Conservation (phyloP, 2,113 vertebrate genomes). For the Solea senegalensis region DNA sequence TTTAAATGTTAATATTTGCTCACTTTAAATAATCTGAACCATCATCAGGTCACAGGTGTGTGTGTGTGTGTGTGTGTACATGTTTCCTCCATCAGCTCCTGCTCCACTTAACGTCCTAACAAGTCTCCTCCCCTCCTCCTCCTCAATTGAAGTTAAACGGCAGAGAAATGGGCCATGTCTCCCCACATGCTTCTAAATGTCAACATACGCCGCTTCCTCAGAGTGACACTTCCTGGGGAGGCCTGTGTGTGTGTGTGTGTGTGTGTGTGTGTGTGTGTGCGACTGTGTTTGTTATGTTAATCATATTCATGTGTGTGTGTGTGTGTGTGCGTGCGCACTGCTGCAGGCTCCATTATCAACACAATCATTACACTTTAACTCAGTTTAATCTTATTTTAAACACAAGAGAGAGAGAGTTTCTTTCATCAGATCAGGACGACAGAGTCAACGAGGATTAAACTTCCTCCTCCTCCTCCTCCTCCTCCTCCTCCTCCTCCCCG, state of each 20-base stretch:
- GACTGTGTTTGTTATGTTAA: conserved; percentile 79
- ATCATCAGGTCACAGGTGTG: too few species aligned
- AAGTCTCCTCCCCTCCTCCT: conserved; percentile 13
- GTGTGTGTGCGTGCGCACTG: too few species aligned
- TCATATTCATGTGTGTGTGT: conserved; percentile 23
- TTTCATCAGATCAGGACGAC: conserved; percentile 1
- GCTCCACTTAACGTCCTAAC: conserved; percentile 63
- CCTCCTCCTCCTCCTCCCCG: too few species aligned
- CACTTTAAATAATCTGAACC: too few species aligned
- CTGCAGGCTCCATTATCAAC: conserved; percentile 50
- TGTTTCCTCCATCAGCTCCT: conserved; percentile 47
- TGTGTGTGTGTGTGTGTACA: neutral
- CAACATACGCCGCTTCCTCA: conserved; percentile 79
- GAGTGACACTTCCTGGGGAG: conserved; percentile 76
- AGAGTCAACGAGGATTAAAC: neutral
- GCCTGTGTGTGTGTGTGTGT: neutral
- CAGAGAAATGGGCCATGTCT: conserved; percentile 70
- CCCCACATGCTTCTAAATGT: conserved; percentile 79
- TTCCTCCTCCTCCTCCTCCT: too few species aligned
- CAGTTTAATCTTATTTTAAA: conserved; percentile 53
- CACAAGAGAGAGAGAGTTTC: neutral
- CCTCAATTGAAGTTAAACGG: conserved; percentile 78
- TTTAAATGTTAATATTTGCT: too few species aligned
- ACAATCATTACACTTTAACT: conserved; percentile 56
- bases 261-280: conserved; percentile 57